Evolutionary conservation across 2,113 vertebrate genomes (phyloP).

Genomic region (Dicaeum eximium): DNA sequence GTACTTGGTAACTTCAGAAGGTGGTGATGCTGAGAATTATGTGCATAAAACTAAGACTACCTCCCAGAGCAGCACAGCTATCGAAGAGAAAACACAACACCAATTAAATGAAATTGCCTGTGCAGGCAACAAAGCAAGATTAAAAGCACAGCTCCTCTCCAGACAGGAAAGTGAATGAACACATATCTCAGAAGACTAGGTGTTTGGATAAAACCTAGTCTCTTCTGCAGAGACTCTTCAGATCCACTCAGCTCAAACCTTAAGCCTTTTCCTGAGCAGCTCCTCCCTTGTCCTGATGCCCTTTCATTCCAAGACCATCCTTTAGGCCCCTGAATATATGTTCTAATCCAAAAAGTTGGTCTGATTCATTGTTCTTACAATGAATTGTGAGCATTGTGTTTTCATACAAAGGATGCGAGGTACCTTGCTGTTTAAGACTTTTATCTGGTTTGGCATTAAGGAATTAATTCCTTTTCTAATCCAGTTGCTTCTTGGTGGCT

Average conservation of each 20-base stretch:
- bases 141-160: neutral
- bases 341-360: neutral
- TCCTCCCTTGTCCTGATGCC: neutral
- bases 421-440: constrained; percentile 4
- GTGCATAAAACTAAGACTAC: neutral
- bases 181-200: neutral
- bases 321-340: neutral
- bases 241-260: neutral
- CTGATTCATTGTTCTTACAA: neutral
- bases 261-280: neutral
- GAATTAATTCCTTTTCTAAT: constrained; percentile 15
- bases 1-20: neutral
- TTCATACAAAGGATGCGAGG: neutral
- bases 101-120: constrained; percentile 19
- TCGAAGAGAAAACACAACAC: neutral
- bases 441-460: neutral
- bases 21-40: neutral
- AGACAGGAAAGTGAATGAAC: neutral
- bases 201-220: neutral
- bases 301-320: neutral
- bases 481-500: neutral
- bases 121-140: neutral
- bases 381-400: neutral
- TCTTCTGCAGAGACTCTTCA: neutral
- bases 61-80: neutral